Evolutionary conservation across 1,140 invertebrate genomes (phyloP).

Genomic region (Conopomorpha cramerella): DNA sequence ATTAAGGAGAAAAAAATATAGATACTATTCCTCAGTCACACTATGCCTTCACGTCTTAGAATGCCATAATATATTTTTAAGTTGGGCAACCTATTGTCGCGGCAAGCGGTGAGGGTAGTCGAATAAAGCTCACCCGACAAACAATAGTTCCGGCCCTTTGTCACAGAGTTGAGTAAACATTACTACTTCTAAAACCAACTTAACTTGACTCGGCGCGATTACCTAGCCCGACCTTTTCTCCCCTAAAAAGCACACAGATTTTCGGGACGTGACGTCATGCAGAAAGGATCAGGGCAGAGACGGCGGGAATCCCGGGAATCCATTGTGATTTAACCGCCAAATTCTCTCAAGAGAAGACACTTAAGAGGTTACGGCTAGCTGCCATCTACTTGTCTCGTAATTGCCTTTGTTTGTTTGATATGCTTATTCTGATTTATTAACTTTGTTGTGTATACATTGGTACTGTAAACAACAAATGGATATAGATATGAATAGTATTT

Average conservation of each 20-base stretch:
- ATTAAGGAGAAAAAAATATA: too few species aligned
- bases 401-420: slow-evolving; percentile 47
- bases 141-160: slow-evolving; percentile 61
- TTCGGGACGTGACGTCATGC: too few species aligned
- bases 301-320: too few species aligned
- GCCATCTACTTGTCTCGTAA: slow-evolving; percentile 37
- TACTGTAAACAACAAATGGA: too few species aligned
- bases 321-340: slow-evolving; percentile 1
- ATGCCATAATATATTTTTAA: slow-evolving; percentile 58
- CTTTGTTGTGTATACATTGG: slow-evolving; percentile 14
- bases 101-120: slow-evolving; percentile 40
- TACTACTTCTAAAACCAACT: too few species aligned
- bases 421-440: too few species aligned
- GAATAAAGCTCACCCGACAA: slow-evolving; percentile 58
- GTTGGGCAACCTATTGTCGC: slow-evolving; percentile 57
- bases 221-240: too few species aligned
- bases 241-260: too few species aligned
- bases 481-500: too few species aligned
- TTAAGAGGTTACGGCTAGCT: slow-evolving; percentile 46
- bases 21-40: too few species aligned
- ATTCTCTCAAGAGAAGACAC: slow-evolving; percentile 15
- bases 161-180: slow-evolving; percentile 54
- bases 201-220: too few species aligned
- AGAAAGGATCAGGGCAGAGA: too few species aligned
- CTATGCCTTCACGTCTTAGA: slow-evolving; percentile 25